phyloP scores from a whole-genome alignment of 2,888 invertebrate species.

The Atrina japonica region DNA sequence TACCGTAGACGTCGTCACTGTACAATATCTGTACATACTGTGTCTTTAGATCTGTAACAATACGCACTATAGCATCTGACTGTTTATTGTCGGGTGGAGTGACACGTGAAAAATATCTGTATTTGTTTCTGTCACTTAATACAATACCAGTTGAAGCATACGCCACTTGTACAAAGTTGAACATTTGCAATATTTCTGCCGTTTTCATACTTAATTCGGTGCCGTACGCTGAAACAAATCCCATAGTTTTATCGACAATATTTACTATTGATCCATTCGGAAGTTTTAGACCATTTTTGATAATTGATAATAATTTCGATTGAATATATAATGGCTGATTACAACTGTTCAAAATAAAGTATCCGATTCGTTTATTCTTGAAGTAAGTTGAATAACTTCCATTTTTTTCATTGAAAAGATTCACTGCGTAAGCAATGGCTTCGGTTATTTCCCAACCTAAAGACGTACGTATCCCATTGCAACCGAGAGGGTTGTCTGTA shows the following conservation, averaged over 20 bases:
- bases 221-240: constrained; percentile 40
- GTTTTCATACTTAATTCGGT: constrained; percentile 47
- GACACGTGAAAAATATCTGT: constrained; percentile 51
- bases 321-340: constrained; percentile 44
- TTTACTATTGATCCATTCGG: constrained; percentile 25
- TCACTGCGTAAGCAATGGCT: constrained; percentile 46
- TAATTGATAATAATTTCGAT: constrained; percentile 39
- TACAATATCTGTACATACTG: constrained; percentile 54
- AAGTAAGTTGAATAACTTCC: too few species aligned
- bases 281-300: constrained; percentile 17
- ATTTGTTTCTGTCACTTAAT: constrained; percentile 42
- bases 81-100: constrained; percentile 50
- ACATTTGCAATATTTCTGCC: constrained; percentile 33
- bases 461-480: constrained; percentile 38
- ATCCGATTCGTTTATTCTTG: constrained; percentile 40
- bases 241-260: constrained; percentile 42
- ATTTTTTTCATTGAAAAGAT: constrained; percentile 28
- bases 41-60: constrained; percentile 37
- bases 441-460: constrained; percentile 43
- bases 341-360: constrained; percentile 50
- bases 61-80: constrained; percentile 44
- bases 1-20: constrained; percentile 51
- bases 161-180: constrained; percentile 42
- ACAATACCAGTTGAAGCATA: constrained; percentile 45
- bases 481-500: constrained; percentile 20